phyloP scores from a whole-genome alignment of 2,888 invertebrate genomes.

The Xylota segnis region DNA sequence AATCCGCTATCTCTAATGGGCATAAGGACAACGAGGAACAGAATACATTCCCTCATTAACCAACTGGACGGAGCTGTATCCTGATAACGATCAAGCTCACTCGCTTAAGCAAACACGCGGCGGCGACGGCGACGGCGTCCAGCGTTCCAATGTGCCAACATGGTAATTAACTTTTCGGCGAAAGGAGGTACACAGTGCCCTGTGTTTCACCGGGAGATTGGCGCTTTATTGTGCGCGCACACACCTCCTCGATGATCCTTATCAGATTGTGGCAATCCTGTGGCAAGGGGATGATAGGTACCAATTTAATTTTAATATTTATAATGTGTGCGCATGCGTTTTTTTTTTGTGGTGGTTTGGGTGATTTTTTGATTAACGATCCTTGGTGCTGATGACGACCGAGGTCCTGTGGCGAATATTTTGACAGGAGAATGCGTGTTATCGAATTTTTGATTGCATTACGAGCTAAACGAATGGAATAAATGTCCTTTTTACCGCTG shows the following conservation, averaged over 20 bases:
- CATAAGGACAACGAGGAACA: background rate
- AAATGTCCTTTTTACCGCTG: constrained; percentile 60
- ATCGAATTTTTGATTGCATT: constrained; percentile 65
- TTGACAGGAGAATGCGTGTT: constrained; percentile 72
- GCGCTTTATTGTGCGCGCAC: constrained; percentile 64
- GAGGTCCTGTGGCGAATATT: constrained; percentile 46
- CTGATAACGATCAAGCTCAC: constrained; percentile 60
- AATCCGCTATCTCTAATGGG: constrained; percentile 60
- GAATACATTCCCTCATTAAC: constrained; percentile 60
- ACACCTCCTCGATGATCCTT: constrained; percentile 67
- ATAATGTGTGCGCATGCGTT: constrained; percentile 23
- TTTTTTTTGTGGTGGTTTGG: background rate
- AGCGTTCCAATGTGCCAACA: constrained; percentile 66
- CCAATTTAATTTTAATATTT: constrained; percentile 68
- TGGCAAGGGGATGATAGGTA: constrained; percentile 66
- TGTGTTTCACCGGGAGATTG: constrained; percentile 40
- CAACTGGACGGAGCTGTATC: constrained; percentile 35
- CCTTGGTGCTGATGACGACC: constrained; percentile 8
- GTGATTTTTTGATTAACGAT: constrained; percentile 62
- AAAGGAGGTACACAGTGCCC: constrained; percentile 2
- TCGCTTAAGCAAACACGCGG: constrained; percentile 41
- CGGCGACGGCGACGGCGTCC: constrained; percentile 4
- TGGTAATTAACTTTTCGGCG: constrained; percentile 72
- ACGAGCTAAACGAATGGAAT: constrained; percentile 66
- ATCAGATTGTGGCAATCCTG: constrained; percentile 65